These are phyloP conservation scores for Felis catus DNA, from an alignment of 2,113 vertebrate species.

Conservation along the genomic window DNA sequence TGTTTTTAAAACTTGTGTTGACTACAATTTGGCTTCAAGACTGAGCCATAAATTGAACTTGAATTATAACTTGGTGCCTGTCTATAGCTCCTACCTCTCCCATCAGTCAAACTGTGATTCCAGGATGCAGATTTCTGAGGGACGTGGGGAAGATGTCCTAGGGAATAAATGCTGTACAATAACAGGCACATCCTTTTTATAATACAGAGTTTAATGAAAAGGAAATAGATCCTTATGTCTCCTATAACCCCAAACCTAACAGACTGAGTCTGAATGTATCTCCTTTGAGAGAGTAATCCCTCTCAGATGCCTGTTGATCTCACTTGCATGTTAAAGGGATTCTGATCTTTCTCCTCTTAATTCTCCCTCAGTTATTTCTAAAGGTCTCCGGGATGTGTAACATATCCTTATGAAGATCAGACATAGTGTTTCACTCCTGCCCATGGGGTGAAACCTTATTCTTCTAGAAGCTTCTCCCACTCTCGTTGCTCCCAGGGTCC, in stretches of 20 bases:
- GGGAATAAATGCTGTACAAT: background rate
- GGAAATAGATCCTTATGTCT: background rate
- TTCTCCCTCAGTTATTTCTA: background rate
- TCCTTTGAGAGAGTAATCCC: background rate
- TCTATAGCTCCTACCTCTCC: constrained; percentile 39
- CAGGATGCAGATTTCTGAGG: constrained; percentile 34
- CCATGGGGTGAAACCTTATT: background rate
- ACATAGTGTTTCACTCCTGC: background rate
- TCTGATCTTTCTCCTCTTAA: background rate
- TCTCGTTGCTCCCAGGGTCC: background rate
- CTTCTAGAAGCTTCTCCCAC: background rate
- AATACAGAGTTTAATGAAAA: background rate
- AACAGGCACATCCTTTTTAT: background rate
- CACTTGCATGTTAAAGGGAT: background rate
- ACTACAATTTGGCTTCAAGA: constrained; percentile 59
- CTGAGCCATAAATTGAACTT: constrained; percentile 27
- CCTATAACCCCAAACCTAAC: background rate
- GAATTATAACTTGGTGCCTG: constrained; percentile 37
- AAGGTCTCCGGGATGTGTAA: rapidly evolving
- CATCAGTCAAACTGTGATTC: background rate
- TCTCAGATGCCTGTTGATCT: background rate
- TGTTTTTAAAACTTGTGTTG: constrained; percentile 38
- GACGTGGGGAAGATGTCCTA: background rate
- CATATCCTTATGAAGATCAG: background rate
- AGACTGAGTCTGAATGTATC: background rate